A percentile compares a stretch with the other conserved stretches of the same genome.
phyloP scores from a whole-genome alignment of 2,888 invertebrate genomes.

The Cantharis lateralis region DNA sequence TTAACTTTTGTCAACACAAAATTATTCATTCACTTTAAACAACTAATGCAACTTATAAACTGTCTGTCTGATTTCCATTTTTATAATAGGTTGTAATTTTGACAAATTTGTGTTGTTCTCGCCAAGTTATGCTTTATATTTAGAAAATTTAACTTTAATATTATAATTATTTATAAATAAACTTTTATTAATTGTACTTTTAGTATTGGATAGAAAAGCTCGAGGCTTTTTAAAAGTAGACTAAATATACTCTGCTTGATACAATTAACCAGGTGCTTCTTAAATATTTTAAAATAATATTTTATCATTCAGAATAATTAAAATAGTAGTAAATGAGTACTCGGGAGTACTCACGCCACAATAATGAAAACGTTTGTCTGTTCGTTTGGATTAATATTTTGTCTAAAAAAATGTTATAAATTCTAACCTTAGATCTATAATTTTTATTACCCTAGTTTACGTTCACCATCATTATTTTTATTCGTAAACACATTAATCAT shows the following conservation, averaged over 20 bases:
- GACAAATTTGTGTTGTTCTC: neutral
- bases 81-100: neutral
- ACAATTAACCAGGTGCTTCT: neutral
- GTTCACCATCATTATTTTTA: neutral
- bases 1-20: neutral
- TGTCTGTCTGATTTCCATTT: neutral
- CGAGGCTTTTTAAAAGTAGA: neutral
- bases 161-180: neutral
- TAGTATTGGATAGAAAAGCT: neutral
- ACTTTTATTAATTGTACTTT: neutral
- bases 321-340: too few relatives aligned
- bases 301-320: neutral
- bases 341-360: neutral
- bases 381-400: neutral
- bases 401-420: neutral
- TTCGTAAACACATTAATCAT: neutral
- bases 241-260: constrained; percentile 1
- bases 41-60: neutral
- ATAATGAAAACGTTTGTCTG: neutral
- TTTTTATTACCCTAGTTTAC: neutral
- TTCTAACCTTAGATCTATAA: neutral
- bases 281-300: neutral
- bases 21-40: neutral
- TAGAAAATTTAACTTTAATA: neutral
- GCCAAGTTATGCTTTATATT: neutral